phyloP scores from a whole-genome alignment of 1,140 invertebrate species.

The Dendrolimus kikuchii region DNA sequence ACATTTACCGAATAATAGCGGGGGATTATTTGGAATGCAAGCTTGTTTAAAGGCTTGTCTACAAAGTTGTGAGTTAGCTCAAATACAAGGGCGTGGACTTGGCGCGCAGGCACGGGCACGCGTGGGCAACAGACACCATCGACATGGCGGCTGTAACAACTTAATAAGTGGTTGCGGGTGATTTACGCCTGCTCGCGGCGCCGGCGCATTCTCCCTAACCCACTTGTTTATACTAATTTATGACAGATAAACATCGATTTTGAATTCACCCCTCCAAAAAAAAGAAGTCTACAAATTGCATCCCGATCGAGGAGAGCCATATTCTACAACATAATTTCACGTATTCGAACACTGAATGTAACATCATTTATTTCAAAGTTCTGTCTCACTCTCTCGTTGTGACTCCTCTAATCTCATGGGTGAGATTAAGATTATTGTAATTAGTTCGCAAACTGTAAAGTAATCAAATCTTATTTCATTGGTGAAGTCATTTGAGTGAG shows the following conservation, averaged over 20 bases:
- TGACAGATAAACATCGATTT: conserved; percentile 65
- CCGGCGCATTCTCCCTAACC: conserved; percentile 47
- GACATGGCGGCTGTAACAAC: conserved; percentile 62
- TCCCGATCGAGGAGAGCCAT: too few relatives aligned
- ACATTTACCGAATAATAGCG: background rate
- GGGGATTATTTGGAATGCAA: conserved; percentile 5
- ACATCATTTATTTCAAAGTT: too few relatives aligned
- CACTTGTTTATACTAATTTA: conserved; percentile 67
- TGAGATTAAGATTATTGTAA: too few relatives aligned
- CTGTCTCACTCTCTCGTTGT: too few relatives aligned
- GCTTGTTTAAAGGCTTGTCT: conserved; percentile 1
- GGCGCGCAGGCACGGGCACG: conserved; percentile 36
- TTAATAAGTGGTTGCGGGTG: conserved; percentile 66
- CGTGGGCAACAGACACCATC: conserved; percentile 53
- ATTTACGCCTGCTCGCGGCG: conserved; percentile 65
- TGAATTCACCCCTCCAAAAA: conserved; percentile 8
- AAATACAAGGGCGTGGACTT: conserved; percentile 60
- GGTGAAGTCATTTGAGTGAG: too few relatives aligned
- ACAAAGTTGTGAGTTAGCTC: conserved; percentile 41
- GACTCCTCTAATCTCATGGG: too few relatives aligned
- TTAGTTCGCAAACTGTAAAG: too few relatives aligned
- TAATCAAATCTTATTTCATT: too few relatives aligned
- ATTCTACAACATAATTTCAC: too few relatives aligned
- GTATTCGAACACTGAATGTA: too few relatives aligned
- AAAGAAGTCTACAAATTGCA: too few relatives aligned